Conservation (phyloP, 37 sponge, comb jelly and placozoan genomes). For the Oscarella lobularis region DNA sequence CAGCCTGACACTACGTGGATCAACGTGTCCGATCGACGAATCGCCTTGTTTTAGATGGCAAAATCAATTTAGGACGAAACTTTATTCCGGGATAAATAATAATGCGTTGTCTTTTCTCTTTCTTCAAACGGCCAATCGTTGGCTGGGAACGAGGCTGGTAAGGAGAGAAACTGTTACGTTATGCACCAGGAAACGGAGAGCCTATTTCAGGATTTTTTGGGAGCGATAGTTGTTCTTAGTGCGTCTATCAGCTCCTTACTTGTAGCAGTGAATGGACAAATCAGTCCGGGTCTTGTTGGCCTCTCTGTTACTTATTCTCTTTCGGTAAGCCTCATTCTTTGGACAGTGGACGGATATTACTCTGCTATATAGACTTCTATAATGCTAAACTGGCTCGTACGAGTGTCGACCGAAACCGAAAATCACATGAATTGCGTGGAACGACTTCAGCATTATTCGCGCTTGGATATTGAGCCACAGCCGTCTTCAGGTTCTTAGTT, state of each 20-base stretch:
- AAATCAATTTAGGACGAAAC: not conserved
- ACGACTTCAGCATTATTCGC: not conserved
- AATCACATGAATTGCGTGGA: not conserved
- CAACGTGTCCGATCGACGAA: no score
- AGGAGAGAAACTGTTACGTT: not conserved
- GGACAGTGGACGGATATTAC: not conserved
- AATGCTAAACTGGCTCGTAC: not conserved
- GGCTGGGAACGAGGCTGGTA: not conserved
- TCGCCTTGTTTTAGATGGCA: not conserved
- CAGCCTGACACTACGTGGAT: no score
- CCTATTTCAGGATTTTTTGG: slow-evolving; percentile 44
- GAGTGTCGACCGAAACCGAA: not conserved
- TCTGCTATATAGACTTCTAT: not conserved
- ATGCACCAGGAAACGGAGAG: not conserved
- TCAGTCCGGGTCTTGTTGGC: slow-evolving; percentile 63
- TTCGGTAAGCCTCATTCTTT: not conserved
- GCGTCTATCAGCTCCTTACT: slow-evolving; percentile 6
- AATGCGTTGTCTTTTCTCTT: not conserved
- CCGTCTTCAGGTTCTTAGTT: not conserved
- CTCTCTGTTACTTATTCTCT: slow-evolving; percentile 77
- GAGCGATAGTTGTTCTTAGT: slow-evolving; percentile 59
- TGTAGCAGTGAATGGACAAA: slow-evolving; percentile 55
- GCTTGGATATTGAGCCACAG: not conserved
- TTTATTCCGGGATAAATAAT: not conserved
- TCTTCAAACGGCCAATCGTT: not conserved